Percentiles rank a stretch among this genome's conserved stretches.
Conservation (phyloP, 2,113 vertebrate genomes). For the Hippocampus abdominalis region DNA sequence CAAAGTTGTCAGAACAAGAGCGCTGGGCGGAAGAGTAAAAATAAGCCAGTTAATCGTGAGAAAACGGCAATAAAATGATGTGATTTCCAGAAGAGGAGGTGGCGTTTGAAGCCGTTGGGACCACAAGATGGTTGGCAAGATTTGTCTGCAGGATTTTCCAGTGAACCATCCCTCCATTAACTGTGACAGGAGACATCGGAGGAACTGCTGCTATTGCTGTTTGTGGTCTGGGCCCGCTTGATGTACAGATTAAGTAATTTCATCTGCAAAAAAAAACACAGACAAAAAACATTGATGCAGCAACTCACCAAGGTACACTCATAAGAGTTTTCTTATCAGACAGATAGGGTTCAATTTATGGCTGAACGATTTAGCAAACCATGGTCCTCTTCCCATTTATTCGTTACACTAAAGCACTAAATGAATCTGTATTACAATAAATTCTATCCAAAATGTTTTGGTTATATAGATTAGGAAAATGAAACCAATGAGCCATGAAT, state of each 20-base stretch:
- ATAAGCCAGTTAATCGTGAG: not conserved
- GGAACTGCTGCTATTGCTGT: constrained; percentile 98
- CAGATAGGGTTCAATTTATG: too few relatives aligned
- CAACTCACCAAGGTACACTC: not conserved
- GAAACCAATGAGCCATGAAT: too few relatives aligned
- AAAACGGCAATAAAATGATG: not conserved
- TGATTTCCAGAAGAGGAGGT: not conserved
- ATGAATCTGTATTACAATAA: too few relatives aligned
- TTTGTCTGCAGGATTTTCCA: not conserved
- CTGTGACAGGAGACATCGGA: constrained; percentile 96
- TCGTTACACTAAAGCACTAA: too few relatives aligned
- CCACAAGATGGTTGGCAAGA: not conserved
- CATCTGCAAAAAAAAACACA: constrained; percentile 61
- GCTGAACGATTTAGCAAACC: too few relatives aligned
- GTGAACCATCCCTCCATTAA: constrained; percentile 66
- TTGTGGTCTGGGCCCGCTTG: constrained; percentile 95
- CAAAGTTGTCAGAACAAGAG: not conserved
- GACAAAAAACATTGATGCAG: not conserved
- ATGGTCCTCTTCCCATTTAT: too few relatives aligned
- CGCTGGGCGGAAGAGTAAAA: not conserved
- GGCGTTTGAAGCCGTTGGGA: not conserved
- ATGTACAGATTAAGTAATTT: constrained; percentile 92
- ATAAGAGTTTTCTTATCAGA: too few relatives aligned
- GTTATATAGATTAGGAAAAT: too few relatives aligned
- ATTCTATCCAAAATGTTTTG: too few relatives aligned